Conservation (phyloP, 2,113 vertebrate genomes). For the Alligator mississippiensis region DNA sequence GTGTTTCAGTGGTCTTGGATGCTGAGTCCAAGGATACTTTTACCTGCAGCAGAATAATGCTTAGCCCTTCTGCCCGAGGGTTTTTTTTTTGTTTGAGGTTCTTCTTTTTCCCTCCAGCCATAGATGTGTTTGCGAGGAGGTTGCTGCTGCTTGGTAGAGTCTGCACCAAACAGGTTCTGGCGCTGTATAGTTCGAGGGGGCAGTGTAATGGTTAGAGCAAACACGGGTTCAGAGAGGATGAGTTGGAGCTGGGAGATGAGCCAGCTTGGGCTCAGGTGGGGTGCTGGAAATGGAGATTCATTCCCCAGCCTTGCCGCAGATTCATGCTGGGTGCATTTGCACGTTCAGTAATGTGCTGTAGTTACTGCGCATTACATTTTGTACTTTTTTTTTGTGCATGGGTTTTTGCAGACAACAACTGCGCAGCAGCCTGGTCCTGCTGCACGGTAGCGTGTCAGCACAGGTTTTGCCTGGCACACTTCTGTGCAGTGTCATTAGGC, state of each 20-base stretch:
- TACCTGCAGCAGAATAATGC: not conserved
- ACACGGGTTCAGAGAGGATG: not conserved
- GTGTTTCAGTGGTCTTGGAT: not conserved
- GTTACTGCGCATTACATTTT: too few relatives aligned
- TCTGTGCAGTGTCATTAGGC: too few relatives aligned
- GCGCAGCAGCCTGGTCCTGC: too few relatives aligned
- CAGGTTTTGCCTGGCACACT: too few relatives aligned
- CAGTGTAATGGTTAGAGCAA: not conserved
- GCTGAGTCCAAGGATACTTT: not conserved
- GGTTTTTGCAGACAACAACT: too few relatives aligned
- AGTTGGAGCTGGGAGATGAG: fast-evolving
- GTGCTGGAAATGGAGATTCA: fast-evolving
- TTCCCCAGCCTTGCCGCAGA: not conserved
- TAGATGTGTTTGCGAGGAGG: too few relatives aligned
- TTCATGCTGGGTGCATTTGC: too few relatives aligned
- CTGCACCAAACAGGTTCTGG: not conserved
- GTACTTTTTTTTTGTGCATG: too few relatives aligned
- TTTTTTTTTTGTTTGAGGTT: not conserved
- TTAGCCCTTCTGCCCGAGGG: not conserved
- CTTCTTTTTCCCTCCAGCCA: not conserved
- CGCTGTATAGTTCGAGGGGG: not conserved
- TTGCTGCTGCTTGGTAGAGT: not conserved
- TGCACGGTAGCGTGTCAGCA: too few relatives aligned
- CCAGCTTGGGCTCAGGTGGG: not conserved
- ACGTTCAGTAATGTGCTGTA: too few relatives aligned